These are phyloP conservation scores for Oreochromis aureus DNA, from an alignment of 2,113 vertebrate species.

Conservation along the genomic window DNA sequence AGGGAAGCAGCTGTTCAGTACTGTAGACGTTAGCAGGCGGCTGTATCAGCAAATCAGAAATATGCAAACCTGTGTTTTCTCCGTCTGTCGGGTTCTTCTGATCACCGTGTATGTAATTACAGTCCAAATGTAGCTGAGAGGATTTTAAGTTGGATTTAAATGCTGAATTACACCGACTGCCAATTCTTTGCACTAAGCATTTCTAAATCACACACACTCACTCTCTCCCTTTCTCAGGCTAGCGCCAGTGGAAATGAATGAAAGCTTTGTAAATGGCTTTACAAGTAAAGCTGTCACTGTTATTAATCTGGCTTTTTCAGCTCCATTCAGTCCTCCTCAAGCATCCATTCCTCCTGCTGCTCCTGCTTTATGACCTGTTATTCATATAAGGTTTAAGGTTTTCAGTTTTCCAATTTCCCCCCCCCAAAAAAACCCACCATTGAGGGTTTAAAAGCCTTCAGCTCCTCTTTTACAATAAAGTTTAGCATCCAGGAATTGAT, in stretches of 20 bases:
- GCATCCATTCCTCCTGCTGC: not conserved
- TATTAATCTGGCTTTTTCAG: not conserved
- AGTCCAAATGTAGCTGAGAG: not conserved
- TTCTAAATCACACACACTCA: not conserved
- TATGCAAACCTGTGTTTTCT: conserved; percentile 3
- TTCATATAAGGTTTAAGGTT: not conserved
- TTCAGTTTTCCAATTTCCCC: not conserved
- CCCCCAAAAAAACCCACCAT: not conserved
- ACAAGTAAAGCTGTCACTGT: not conserved
- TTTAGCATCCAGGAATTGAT: not conserved
- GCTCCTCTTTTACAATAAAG: not conserved
- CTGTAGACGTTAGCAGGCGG: not conserved
- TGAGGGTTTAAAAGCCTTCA: not conserved
- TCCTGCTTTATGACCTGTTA: not conserved
- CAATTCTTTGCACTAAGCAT: conserved; percentile 18
- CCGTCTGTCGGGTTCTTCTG: not conserved
- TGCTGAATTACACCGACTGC: conserved; percentile 1
- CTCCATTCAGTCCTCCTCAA: not conserved
- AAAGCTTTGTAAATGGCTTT: not conserved
- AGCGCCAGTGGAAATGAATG: not conserved
- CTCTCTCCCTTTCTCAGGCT: not conserved
- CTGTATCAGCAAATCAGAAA: not conserved
- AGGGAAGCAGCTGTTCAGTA: not conserved
- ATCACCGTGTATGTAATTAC: not conserved
- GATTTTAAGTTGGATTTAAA: not conserved